A percentile compares a stretch with the other conserved stretches of the same genome.
Conservation (phyloP, 1,140 invertebrate species). For the Phenacoccus solenopsis region DNA sequence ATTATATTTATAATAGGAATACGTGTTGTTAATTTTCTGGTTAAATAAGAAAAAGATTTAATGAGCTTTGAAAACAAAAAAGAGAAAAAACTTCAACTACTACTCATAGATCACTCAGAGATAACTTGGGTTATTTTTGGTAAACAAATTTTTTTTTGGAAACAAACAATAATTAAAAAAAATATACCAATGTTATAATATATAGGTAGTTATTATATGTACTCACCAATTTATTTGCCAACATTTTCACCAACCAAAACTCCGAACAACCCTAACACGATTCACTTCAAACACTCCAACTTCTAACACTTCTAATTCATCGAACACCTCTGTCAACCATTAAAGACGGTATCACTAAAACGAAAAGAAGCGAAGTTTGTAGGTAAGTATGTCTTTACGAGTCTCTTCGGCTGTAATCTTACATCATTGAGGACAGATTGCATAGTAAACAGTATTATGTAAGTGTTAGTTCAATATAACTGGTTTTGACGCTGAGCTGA, state of each 20-base stretch:
- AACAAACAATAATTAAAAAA: too few species aligned
- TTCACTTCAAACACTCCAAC: not conserved
- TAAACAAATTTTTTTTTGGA: too few species aligned
- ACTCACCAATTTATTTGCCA: not conserved
- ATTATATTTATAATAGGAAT: too few species aligned
- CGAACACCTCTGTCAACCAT: not conserved
- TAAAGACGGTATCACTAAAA: not conserved
- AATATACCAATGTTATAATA: too few species aligned
- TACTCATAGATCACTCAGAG: too few species aligned
- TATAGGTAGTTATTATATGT: too few species aligned
- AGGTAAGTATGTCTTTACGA: not conserved
- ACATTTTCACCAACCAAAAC: not conserved
- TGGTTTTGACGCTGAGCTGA: not conserved
- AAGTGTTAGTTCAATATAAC: not conserved
- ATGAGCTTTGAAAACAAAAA: too few species aligned
- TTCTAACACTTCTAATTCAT: not conserved
- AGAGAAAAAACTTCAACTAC: too few species aligned
- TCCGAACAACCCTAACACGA: too few species aligned
- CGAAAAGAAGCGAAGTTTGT: conserved; percentile 1
- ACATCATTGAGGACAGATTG: conserved; percentile 1
- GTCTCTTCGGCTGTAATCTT: not conserved
- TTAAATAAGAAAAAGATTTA: too few species aligned
- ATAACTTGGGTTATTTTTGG: too few species aligned
- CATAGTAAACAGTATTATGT: not conserved
- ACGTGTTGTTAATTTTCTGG: too few species aligned